Percentiles rank a stretch among this genome's conserved stretches.
These are phyloP conservation scores for Callocephalon fimbriatum DNA, from an alignment of 2,113 vertebrate genomes.

Conservation along the genomic window DNA sequence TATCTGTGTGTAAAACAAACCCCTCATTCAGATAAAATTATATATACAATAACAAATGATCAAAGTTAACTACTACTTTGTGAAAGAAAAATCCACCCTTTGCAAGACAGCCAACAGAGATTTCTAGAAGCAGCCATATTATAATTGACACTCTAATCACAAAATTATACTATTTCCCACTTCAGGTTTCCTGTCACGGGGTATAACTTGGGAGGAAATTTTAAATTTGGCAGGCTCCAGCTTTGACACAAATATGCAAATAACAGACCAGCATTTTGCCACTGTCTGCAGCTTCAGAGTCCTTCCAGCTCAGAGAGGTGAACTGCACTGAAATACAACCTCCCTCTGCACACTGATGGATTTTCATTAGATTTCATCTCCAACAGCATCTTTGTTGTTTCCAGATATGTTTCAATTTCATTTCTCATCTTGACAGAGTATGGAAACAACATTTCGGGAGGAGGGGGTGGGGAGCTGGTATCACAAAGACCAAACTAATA, in stretches of 20 bases:
- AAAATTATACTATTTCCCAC: neutral
- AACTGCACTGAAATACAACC: neutral
- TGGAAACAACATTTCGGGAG: neutral
- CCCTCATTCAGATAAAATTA: neutral
- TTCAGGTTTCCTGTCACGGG: neutral
- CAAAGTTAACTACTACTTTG: neutral
- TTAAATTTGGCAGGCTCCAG: neutral
- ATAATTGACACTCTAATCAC: neutral
- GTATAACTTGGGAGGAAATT: neutral
- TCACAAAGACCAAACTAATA: neutral
- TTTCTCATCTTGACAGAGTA: neutral
- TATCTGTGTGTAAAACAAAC: neutral
- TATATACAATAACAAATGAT: neutral
- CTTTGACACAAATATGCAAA: slow-evolving; percentile 12
- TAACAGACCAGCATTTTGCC: neutral
- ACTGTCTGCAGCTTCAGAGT: neutral
- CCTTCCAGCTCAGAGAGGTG: neutral
- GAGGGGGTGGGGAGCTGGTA: neutral
- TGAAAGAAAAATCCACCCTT: neutral
- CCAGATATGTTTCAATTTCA: slow-evolving; percentile 14
- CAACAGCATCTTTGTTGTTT: neutral
- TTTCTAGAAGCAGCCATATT: neutral
- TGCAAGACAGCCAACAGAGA: neutral
- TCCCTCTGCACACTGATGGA: neutral
- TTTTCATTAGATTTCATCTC: slow-evolving; percentile 35